Evolutionary conservation across 2,113 vertebrate genomes (phyloP), one percentile per base, ranked within the genome.

Genomic region (Lagenorhynchus albirostris): DNA sequence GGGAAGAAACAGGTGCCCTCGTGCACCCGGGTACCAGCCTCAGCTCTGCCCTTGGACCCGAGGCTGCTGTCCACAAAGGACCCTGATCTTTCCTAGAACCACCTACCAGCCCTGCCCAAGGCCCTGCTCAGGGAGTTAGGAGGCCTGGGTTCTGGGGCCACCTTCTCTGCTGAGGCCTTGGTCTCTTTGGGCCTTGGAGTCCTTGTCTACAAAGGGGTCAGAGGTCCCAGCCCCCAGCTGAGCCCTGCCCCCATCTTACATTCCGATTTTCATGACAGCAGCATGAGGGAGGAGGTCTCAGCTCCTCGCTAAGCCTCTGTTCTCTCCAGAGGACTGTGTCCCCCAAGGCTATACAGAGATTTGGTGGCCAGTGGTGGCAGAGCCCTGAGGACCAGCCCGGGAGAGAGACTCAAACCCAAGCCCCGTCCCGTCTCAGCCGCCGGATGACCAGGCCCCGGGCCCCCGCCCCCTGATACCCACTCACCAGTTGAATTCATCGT

Each of bases 401-500:
- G 47, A 53, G 80, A 87, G 13, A 65, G n/a, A 41, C 18, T 60
- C 74, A 41, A 36, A 31, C 41, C 41, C 5, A 5, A 31, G 63
- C 5, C 47, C 2, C 1, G 0, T 29, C 50, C 11, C 38, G 4
- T 9, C 11, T n/a, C 60, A 25, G 29, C 2, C 60, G 3, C 29
- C 23, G 8, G 44, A 20, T 11, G 53, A 79, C 17, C 0, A 3
- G 60, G 41, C 18, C 67, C 65, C 13, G 1, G 36, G 36, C 29
- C 65, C 53, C 44, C 0, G 0, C 15, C 14, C 20, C 58, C 44
- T 3, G 33, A 5, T 20, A 6, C 44, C 29, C 53, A 99, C 99
- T 99, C 98, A 99, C 99, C 99, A 99, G 99, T 99, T 99, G 98
- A 99, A 99, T 94, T 99, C 99, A 38, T 99, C 99, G 98, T 99